Base-by-base conservation (phyloP, 2,888 invertebrate species). In the Luffia ferchaultella region DNA sequence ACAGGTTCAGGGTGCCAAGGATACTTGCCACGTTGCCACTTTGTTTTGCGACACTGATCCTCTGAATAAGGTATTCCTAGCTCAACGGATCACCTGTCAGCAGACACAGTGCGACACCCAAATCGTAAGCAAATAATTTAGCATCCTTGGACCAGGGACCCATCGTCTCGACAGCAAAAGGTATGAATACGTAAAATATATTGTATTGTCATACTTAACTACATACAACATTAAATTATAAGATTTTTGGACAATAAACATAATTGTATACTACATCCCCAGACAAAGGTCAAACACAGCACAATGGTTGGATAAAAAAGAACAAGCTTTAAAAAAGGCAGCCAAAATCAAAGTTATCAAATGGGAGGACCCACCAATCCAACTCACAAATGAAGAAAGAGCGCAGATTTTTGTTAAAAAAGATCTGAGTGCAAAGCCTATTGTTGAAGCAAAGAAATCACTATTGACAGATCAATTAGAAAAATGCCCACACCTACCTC, bases 271-370 rank as follows among this genome's bases (percentile, higher is more conserved):
- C 18, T 47, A 78, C 55, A 74, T 78, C 57, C 87, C 85, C 60
- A 77, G 93, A 46, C 89, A 90, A 62, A 85, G 96, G 58, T 93
- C 96, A 0, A 95, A 96, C 68, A 96, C 96, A 16, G 93, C 95
- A 9, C 92, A 93, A 60, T 88, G 94, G 66, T 70, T 97, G 49
- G 97, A 97, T 64, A 93, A 94, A 73, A 87, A 97, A 78, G 95
- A 96, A 64, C 89, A 90, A 62, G 94, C 95, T 52, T 88, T 92
- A 61, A 91, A 92, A 65, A 90, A 90, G 70, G 90, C 92, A 54
- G 88, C 92, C 3, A 91, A 90, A 78, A 89, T 91, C 5, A 92
- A 91, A 73, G 88, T 89, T 49, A 79, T 93, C 20, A 92, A 91
- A 73, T 91, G 92, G 90, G 90, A 86, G 46, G 85, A 85, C 62